These are phyloP conservation scores for Opisthograptis luteolata DNA, from an alignment of 2,888 invertebrate species.

Conservation along the genomic window DNA sequence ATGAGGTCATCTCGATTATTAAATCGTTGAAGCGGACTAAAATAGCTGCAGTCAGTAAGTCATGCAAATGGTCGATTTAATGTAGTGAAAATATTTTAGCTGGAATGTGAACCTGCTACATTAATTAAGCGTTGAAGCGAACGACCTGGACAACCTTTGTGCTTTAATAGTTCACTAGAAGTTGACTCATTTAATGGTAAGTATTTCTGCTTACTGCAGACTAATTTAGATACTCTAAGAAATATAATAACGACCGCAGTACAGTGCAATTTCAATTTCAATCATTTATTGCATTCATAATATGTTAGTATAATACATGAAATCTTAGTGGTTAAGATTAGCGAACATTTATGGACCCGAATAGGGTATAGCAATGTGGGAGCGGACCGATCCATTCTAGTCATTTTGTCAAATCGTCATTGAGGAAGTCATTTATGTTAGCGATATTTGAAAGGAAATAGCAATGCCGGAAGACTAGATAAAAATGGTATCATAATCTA, in stretches of 20 bases:
- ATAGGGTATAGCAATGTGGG: too few relatives aligned
- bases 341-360: too few relatives aligned
- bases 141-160: conserved; percentile 14
- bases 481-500: too few relatives aligned
- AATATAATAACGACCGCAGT: not conserved
- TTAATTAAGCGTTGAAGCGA: conserved; percentile 18
- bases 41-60: conserved; percentile 14
- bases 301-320: too few relatives aligned
- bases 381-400: too few relatives aligned
- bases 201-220: not conserved
- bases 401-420: too few relatives aligned
- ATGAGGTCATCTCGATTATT: conserved; percentile 20
- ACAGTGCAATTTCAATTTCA: too few relatives aligned
- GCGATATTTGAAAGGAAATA: too few relatives aligned
- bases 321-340: too few relatives aligned
- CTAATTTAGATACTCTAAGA: not conserved
- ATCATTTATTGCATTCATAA: too few relatives aligned
- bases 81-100: conserved; percentile 18
- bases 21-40: conserved; percentile 17
- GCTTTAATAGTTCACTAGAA: not conserved
- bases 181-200: not conserved
- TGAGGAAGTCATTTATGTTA: too few relatives aligned
- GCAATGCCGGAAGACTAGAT: too few relatives aligned
- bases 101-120: conserved; percentile 25
- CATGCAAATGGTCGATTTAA: conserved; percentile 21